Conservation (phyloP, 2,113 vertebrate species). For the Electrona antarctica region DNA sequence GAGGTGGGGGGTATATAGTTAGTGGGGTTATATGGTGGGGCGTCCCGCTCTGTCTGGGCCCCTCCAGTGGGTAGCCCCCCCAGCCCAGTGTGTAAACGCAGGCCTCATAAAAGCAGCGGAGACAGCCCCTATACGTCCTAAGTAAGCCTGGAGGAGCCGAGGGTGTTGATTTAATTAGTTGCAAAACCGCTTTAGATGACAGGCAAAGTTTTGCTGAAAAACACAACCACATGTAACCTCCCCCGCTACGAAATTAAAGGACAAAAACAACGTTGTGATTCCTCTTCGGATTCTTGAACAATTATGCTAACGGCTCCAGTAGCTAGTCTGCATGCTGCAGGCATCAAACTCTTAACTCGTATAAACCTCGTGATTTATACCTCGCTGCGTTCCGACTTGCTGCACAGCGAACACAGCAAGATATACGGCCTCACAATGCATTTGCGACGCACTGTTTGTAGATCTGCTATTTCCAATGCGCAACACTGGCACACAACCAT, state of each 20-base stretch:
- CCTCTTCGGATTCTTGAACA: conserved; percentile 8
- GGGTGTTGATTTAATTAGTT: conserved; percentile 70
- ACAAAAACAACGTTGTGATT: conserved; percentile 31
- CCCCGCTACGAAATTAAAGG: not conserved
- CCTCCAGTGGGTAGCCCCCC: not conserved
- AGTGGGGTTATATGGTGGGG: conserved; percentile 11
- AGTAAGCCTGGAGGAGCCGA: conserved; percentile 37
- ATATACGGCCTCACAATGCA: too few species aligned
- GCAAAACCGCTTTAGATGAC: conserved; percentile 38
- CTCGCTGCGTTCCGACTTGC: too few species aligned
- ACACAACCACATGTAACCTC: conserved; percentile 19
- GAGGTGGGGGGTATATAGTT: not conserved
- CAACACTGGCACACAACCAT: too few species aligned
- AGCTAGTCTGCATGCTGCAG: too few species aligned
- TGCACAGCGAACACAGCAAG: too few species aligned
- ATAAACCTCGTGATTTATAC: too few species aligned
- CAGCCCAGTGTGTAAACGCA: conserved; percentile 22
- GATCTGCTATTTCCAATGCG: too few species aligned
- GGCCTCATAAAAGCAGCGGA: conserved; percentile 49
- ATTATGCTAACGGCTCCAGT: too few species aligned
- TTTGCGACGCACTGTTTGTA: too few species aligned
- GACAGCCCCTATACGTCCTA: conserved; percentile 7
- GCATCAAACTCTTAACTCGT: too few species aligned
- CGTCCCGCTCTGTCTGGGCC: conserved; percentile 14
- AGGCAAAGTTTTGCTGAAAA: conserved; percentile 29